These are phyloP conservation scores for Thaumetopoea pityocampa DNA, from an alignment of 1,140 invertebrate species.

Conservation along the genomic window DNA sequence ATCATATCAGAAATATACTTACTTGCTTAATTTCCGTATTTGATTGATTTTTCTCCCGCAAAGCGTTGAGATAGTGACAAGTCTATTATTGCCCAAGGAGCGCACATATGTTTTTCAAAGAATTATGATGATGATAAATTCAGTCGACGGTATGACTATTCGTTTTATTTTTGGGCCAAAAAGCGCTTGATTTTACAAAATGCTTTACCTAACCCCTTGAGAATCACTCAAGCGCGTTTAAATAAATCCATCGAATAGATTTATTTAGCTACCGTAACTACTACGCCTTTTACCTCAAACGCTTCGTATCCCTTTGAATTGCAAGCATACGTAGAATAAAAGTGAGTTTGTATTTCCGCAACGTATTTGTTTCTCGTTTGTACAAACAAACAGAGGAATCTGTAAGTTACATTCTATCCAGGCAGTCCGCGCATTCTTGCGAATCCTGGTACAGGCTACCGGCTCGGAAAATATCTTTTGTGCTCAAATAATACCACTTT, in stretches of 20 bases:
- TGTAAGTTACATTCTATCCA: slow-evolving; percentile 57
- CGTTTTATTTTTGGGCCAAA: too few species aligned
- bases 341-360: slow-evolving; percentile 62
- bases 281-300: slow-evolving; percentile 45
- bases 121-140: too few species aligned
- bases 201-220: slow-evolving; percentile 12
- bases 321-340: slow-evolving; percentile 50
- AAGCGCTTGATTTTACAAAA: too few species aligned
- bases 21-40: too few species aligned
- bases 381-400: slow-evolving; percentile 62
- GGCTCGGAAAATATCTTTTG: slow-evolving; percentile 61
- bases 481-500: slow-evolving; percentile 41
- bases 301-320: slow-evolving; percentile 59
- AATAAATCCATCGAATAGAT: slow-evolving; percentile 19
- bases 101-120: too few species aligned
- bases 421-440: slow-evolving; percentile 57
- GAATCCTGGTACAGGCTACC: slow-evolving; percentile 39
- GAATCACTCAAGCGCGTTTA: slow-evolving; percentile 8
- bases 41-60: too few species aligned
- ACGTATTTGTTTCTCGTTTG: slow-evolving; percentile 63
- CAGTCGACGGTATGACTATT: too few species aligned
- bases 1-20: too few species aligned
- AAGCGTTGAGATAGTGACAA: too few species aligned
- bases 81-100: too few species aligned
- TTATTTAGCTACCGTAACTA: slow-evolving; percentile 33